Evolutionary conservation across 1,140 invertebrate genomes (phyloP).

Genomic region (Drosophila arizonae): DNA sequence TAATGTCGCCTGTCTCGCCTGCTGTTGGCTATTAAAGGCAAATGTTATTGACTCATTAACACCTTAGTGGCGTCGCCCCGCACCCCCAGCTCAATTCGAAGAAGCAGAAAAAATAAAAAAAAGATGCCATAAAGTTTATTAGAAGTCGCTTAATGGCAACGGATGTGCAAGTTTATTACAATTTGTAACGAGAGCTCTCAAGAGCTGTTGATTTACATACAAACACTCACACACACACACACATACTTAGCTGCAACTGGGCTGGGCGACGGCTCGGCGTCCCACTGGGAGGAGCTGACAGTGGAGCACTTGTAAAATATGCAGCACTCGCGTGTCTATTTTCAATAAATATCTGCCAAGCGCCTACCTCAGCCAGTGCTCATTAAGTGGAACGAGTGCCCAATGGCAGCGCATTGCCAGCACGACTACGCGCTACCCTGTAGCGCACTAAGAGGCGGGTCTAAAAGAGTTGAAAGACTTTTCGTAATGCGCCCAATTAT

Average conservation of each 20-base stretch:
- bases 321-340: conserved; percentile 74
- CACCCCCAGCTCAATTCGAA: neutral
- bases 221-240: conserved; percentile 14
- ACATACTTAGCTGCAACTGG: neutral
- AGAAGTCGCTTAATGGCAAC: conserved; percentile 78
- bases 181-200: conserved; percentile 72
- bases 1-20: conserved; percentile 67
- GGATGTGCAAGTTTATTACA: conserved; percentile 78
- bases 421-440: conserved; percentile 1
- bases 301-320: conserved; percentile 71
- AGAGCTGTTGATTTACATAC: conserved; percentile 55
- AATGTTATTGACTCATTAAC: conserved; percentile 82
- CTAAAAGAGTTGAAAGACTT: no score
- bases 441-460: neutral
- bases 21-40: conserved; percentile 63
- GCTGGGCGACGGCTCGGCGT: neutral
- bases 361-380: conserved; percentile 25
- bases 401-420: neutral
- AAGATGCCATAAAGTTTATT: conserved; percentile 78
- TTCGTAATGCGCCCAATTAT: no score
- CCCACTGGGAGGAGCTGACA: conserved; percentile 6
- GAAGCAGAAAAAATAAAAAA: conserved; percentile 16
- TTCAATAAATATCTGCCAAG: conserved; percentile 67
- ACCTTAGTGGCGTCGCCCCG: conserved; percentile 42
- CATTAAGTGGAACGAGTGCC: conserved; percentile 44